Percentiles rank a stretch among this genome's conserved stretches.
These are phyloP conservation scores for Spodoptera picta DNA, from an alignment of 2,888 invertebrate genomes.

Conservation along the genomic window DNA sequence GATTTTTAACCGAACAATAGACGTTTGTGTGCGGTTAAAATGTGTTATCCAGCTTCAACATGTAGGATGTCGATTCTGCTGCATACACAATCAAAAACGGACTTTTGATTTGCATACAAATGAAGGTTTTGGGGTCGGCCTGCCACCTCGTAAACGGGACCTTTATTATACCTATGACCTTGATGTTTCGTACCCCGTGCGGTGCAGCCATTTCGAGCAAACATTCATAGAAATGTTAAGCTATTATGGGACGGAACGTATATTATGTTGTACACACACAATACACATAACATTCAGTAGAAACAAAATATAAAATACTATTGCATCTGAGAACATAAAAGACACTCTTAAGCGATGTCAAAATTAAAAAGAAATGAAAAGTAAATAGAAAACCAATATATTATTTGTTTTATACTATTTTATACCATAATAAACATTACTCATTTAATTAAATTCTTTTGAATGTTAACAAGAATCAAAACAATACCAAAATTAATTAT, in stretches of 20 bases:
- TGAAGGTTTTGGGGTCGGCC: slow-evolving; percentile 21
- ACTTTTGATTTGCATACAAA: slow-evolving; percentile 39
- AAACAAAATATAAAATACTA: too few relatives aligned
- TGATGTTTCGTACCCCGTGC: not conserved
- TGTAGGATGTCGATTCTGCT: slow-evolving; percentile 3
- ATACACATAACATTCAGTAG: too few relatives aligned
- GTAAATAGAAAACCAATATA: too few relatives aligned
- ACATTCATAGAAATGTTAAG: slow-evolving; percentile 2
- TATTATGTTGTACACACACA: not conserved
- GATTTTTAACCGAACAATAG: slow-evolving; percentile 9
- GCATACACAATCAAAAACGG: slow-evolving; percentile 15
- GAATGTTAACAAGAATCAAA: too few relatives aligned
- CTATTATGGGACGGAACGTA: not conserved
- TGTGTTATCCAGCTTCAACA: slow-evolving; percentile 4
- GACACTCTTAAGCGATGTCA: too few relatives aligned
- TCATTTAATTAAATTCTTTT: too few relatives aligned
- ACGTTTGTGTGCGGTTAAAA: not conserved
- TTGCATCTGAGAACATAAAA: too few relatives aligned
- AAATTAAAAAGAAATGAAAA: too few relatives aligned
- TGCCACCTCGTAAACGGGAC: slow-evolving; percentile 7
- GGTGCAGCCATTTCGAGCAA: slow-evolving; percentile 6
- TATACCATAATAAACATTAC: too few relatives aligned
- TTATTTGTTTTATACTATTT: too few relatives aligned
- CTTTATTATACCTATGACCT: slow-evolving; percentile 7
- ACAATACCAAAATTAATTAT: too few relatives aligned